Conservation (phyloP, 2,113 vertebrate genomes). For the Piprites chloris region DNA sequence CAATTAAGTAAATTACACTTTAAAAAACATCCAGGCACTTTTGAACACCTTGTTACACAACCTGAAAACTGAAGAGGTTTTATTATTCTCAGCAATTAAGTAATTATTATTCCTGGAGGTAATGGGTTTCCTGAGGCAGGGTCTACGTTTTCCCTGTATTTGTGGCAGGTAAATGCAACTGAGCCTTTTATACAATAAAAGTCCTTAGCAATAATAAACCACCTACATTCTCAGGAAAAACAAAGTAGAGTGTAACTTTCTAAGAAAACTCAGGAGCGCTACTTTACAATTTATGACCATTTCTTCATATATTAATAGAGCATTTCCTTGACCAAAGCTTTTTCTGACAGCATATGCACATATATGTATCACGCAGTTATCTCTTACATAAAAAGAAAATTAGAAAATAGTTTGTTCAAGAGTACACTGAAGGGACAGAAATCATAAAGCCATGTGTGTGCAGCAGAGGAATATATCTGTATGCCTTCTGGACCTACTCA, state of each 20-base stretch:
- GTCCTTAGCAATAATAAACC: neutral
- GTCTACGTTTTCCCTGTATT: neutral
- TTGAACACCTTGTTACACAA: neutral
- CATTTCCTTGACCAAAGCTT: neutral
- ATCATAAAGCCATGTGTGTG: fast-evolving
- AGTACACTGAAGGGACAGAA: neutral
- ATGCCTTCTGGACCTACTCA: neutral
- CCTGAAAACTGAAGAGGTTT: neutral
- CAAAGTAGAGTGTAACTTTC: neutral
- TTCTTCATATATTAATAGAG: neutral
- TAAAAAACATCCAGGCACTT: neutral
- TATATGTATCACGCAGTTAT: neutral
- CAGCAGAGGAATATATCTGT: neutral
- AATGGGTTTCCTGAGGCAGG: neutral
- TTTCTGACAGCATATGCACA: neutral
- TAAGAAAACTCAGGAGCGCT: neutral
- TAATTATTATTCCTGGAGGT: neutral
- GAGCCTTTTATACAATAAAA: neutral
- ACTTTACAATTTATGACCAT: neutral
- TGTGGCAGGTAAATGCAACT: neutral
- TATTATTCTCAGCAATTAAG: neutral
- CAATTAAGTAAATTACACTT: neutral
- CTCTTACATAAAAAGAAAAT: neutral
- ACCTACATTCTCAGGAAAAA: neutral
- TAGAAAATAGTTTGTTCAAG: neutral